Evolutionary conservation across 2,888 invertebrate species (phyloP).

Genomic region (Xiphydria camelus): DNA sequence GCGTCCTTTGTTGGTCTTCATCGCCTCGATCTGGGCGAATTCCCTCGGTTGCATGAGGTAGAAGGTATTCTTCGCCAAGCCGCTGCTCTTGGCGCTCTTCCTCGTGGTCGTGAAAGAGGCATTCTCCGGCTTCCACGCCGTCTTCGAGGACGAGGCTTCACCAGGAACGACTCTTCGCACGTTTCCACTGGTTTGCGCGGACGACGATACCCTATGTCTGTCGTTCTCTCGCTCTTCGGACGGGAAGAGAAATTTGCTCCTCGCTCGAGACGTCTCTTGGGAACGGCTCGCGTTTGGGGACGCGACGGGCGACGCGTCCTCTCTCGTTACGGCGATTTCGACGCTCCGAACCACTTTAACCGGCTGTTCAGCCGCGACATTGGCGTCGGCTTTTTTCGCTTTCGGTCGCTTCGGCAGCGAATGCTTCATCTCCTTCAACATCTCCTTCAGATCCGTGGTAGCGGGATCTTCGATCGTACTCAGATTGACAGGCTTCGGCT

Average conservation of each 20-base stretch:
- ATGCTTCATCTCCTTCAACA: conserved; percentile 78
- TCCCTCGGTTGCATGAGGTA: conserved; percentile 63
- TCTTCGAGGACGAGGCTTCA: conserved; percentile 1
- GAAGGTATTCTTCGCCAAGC: conserved; percentile 52
- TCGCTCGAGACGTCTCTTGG: neutral
- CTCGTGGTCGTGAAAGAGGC: conserved; percentile 39
- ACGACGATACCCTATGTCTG: conserved; percentile 62
- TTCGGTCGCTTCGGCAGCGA: conserved; percentile 68
- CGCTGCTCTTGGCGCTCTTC: conserved; percentile 24
- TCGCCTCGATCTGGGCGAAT: conserved; percentile 61
- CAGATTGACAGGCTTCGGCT: conserved; percentile 17
- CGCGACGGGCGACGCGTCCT: too few relatives aligned
- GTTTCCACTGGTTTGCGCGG: conserved; percentile 63
- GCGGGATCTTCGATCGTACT: conserved; percentile 38
- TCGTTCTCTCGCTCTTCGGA: conserved; percentile 22
- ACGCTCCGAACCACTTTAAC: neutral
- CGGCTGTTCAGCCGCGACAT: conserved; percentile 3
- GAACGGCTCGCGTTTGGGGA: neutral
- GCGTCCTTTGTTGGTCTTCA: conserved; percentile 42
- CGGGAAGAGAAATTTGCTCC: neutral
- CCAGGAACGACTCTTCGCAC: conserved; percentile 52
- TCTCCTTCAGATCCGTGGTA: conserved; percentile 63
- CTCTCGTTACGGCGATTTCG: neutral
- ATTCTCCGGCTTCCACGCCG: conserved; percentile 34
- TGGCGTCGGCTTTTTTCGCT: conserved; percentile 36